Base-by-base conservation (phyloP, 2,113 vertebrate species). In the Rhinichthys klamathensis region DNA sequence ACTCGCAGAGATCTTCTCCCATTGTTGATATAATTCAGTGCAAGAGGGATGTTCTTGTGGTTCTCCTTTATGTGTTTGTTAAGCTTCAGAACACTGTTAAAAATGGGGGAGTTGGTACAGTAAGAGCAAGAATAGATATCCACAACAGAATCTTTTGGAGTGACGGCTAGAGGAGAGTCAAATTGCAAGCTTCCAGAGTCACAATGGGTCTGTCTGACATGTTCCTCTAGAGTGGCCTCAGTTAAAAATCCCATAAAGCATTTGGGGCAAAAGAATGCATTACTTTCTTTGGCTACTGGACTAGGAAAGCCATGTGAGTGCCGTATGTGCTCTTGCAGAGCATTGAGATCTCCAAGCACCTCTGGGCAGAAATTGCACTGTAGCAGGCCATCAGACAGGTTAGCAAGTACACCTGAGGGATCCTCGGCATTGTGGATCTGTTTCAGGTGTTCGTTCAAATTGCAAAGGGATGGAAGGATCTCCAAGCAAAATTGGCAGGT, bases 1-100 rank as follows among this genome's bases (percentile, higher is more conserved):
- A 97, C 96, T 87, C 97, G 95, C 80, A 94, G 88, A 70, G 98
- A 97, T 92, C 97, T 98, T 93, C 97, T 98, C 82, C 98, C 97
- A 73, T 99, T 98, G 91, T 99, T 97, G 88, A 98, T 96, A 89
- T 99, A 98, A 94, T 98, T 98, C 89, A 99, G 94, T 0, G 98
- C 98, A 91, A 99, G 94, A 75, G 98, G 98, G 94, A 99, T 98
- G 95, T 99, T 99, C 94, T 99, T 99, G 92, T 99, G 98, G 91
- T 99, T 99, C 93, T 99, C 98, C 91, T 99, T 99, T 92, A 99
- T 96, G 93, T 99, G 98, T 84, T 99, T 99, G 92, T 98, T 99
- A 86, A 99, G 93, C 91, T 99, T 99, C 87, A 98, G 95, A 90
- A 99, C 96, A 80, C 96, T 99, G 93, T 97, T 99, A 94, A 99